Evolutionary conservation across 2,888 invertebrate genomes (phyloP).

Genomic region (Agrochola lota): DNA sequence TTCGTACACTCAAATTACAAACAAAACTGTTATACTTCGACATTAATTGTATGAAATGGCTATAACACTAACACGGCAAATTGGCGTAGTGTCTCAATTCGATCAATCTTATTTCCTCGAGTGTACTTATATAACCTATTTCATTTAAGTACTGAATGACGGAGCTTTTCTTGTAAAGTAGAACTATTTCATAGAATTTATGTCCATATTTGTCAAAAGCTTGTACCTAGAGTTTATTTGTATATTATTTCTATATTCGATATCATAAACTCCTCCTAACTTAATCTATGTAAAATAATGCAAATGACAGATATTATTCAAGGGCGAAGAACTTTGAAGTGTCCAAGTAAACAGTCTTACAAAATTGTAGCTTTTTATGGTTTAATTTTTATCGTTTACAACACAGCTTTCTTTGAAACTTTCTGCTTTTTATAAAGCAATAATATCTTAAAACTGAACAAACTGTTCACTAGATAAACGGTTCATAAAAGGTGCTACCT

Average conservation of each 20-base stretch:
- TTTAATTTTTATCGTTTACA: not conserved
- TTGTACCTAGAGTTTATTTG: too few relatives aligned
- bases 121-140: not conserved
- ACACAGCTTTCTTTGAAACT: not conserved
- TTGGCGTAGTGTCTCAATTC: too few relatives aligned
- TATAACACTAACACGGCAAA: not conserved
- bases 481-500: too few relatives aligned
- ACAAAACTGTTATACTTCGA: not conserved
- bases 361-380: constrained; percentile 17
- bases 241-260: not conserved
- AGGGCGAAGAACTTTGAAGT: constrained; percentile 4
- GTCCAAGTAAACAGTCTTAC: constrained; percentile 1
- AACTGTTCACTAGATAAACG: too few relatives aligned
- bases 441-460: too few relatives aligned
- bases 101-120: too few relatives aligned
- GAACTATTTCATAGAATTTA: not conserved
- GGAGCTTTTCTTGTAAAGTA: not conserved
- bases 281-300: constrained; percentile 5
- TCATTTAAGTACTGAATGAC: not conserved
- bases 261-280: not conserved
- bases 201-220: not conserved
- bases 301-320: constrained; percentile 12
- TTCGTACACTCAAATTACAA: not conserved
- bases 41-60: not conserved
- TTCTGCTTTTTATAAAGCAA: too few relatives aligned